These are phyloP conservation scores for Drosophila macrospina DNA, from an alignment of 2,888 invertebrate species.

Conservation along the genomic window DNA sequence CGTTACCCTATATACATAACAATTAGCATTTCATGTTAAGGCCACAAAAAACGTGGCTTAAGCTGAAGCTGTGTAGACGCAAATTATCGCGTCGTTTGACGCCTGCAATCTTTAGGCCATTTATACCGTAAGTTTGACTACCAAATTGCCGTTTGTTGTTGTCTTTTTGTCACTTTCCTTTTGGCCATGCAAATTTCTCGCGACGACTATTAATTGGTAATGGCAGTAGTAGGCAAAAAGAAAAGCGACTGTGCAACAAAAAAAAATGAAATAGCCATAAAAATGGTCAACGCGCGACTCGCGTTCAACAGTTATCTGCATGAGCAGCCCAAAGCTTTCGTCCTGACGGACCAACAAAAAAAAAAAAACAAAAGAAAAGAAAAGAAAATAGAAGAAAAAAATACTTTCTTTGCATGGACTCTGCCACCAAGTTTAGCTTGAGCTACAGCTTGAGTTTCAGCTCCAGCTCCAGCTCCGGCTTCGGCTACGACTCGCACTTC, in stretches of 20 bases:
- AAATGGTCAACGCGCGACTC: conserved; percentile 70
- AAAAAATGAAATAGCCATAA: conserved; percentile 60
- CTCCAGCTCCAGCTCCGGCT: conserved; percentile 25
- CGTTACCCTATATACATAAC: conserved; percentile 70
- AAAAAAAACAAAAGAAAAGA: conserved; percentile 22
- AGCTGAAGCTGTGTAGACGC: conserved; percentile 28
- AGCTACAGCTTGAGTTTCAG: conserved; percentile 22
- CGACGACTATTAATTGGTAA: conserved; percentile 77
- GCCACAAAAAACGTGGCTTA: conserved; percentile 9
- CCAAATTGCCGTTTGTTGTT: conserved; percentile 17
- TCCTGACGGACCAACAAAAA: conserved; percentile 36
- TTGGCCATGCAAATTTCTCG: conserved; percentile 75
- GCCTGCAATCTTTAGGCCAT: conserved; percentile 56
- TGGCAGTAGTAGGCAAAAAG: conserved; percentile 57
- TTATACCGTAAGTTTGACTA: conserved; percentile 48
- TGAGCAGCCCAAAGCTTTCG: conserved; percentile 49
- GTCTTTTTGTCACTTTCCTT: conserved; percentile 73
- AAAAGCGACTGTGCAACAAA: conserved; percentile 25
- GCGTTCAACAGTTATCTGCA: conserved; percentile 49
- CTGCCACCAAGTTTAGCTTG: conserved; percentile 23
- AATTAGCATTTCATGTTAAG: conserved; percentile 68
- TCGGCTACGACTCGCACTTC: conserved; percentile 19
- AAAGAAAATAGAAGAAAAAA: conserved; percentile 14
- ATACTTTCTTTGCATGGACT: conserved; percentile 66
- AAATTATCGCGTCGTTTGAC: conserved; percentile 63